A percentile compares a stretch with the other conserved stretches of the same genome.
phyloP scores from a whole-genome alignment of 2,888 invertebrate species.

The Bombyx huttoni region DNA sequence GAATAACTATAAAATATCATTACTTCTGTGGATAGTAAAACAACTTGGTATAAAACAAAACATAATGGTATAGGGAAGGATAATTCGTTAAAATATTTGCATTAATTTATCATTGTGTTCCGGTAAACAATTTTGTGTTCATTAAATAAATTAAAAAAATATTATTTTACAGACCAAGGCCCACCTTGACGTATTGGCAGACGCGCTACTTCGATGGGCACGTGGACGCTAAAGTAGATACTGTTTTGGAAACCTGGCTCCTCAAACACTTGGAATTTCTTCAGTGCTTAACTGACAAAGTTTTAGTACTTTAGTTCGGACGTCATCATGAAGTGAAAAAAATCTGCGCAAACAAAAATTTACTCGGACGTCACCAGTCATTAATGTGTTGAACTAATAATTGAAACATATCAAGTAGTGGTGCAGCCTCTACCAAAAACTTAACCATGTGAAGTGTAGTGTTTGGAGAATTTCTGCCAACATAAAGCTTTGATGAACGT shows the following conservation, averaged over 20 bases:
- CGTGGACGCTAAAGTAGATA: conserved; percentile 83
- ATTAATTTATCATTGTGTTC: too few species aligned
- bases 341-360: conserved; percentile 45
- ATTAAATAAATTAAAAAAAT: neutral
- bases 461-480: conserved; percentile 29
- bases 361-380: conserved; percentile 62
- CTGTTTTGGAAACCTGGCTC: conserved; percentile 32
- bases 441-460: conserved; percentile 63
- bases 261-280: conserved; percentile 34
- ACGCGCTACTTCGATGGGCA: conserved; percentile 94
- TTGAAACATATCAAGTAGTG: conserved; percentile 71
- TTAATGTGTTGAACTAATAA: conserved; percentile 53
- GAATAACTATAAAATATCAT: too few species aligned
- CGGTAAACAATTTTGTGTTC: neutral
- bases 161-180: conserved; percentile 85
- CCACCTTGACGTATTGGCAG: conserved; percentile 94
- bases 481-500: conserved; percentile 11
- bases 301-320: conserved; percentile 18
- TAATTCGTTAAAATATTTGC: too few species aligned
- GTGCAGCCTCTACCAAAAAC: conserved; percentile 54
- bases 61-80: too few species aligned
- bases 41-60: too few species aligned
- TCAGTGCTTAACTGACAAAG: conserved; percentile 37
- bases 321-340: conserved; percentile 41
- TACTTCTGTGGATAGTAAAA: too few species aligned